Percentiles rank a stretch among this genome's conserved stretches.
Evolutionary conservation across 1,140 invertebrate genomes (phyloP).

Genomic region (Dufourea novaeangliae): DNA sequence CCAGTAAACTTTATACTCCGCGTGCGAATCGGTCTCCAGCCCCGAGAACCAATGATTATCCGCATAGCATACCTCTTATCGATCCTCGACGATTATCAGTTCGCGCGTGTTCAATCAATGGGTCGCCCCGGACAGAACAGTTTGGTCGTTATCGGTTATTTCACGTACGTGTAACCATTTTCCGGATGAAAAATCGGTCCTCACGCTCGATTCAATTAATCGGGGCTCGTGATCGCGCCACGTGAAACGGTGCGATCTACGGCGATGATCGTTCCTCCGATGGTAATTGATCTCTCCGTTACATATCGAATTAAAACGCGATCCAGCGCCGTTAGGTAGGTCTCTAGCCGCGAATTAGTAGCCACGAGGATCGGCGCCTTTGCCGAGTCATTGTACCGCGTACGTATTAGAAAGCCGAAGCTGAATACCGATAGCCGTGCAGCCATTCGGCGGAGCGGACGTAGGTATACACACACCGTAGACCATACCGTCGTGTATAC

Average conservation of each 20-base stretch:
- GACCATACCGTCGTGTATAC: constrained; percentile 49
- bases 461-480: constrained; percentile 35
- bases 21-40: constrained; percentile 41
- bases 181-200: not conserved
- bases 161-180: constrained; percentile 34
- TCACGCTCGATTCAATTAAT: constrained; percentile 22
- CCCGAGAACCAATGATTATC: constrained; percentile 56
- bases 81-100: constrained; percentile 52
- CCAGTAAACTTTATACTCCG: constrained; percentile 1
- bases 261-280: not conserved
- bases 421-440: constrained; percentile 62
- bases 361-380: constrained; percentile 42
- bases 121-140: no score
- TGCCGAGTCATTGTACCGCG: constrained; percentile 52
- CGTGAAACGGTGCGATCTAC: not conserved
- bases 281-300: no score
- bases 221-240: not conserved
- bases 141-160: not conserved
- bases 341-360: constrained; percentile 10
- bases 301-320: not conserved
- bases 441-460: constrained; percentile 35
- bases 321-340: not conserved
- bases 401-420: constrained; percentile 70
- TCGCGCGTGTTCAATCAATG: constrained; percentile 20
- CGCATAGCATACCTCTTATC: constrained; percentile 15